Conservation (phyloP, 2,888 invertebrate genomes). For the Azorinus chamasolen region DNA sequence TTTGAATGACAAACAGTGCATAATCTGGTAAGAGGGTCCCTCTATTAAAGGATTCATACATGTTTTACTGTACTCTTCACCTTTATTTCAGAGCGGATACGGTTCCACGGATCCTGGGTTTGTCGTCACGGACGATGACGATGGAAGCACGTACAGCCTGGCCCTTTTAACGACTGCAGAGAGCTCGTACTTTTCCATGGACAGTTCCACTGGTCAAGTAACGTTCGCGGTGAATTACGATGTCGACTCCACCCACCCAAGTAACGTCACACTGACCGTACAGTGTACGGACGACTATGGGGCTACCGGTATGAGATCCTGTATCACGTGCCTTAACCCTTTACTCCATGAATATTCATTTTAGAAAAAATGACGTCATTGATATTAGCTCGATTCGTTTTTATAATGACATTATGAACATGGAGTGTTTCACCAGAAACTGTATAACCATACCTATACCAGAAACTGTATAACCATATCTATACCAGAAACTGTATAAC, state of each 20-base stretch:
- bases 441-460: no score
- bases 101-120: slow-evolving; percentile 46
- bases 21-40: no score
- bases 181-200: slow-evolving; percentile 56
- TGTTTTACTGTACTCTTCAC: no score
- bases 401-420: no score
- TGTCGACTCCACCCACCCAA: slow-evolving; percentile 55
- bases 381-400: no score
- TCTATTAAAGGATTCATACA: no score
- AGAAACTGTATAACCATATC: no score
- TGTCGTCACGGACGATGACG: slow-evolving; percentile 55
- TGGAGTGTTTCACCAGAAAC: no score
- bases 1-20: no score
- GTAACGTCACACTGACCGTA: slow-evolving; percentile 42
- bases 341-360: no score
- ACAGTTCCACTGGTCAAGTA: slow-evolving; percentile 45
- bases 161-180: slow-evolving; percentile 41
- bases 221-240: slow-evolving; percentile 64
- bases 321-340: neutral
- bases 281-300: slow-evolving; percentile 53
- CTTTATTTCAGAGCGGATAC: slow-evolving; percentile 28
- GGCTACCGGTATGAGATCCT: slow-evolving; percentile 36
- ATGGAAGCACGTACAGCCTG: slow-evolving; percentile 36
- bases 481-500: no score
- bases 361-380: no score